A percentile compares a stretch with the other conserved stretches of the same genome.
phyloP scores from a whole-genome alignment of 2,797 vertebrate species.

The Peromyscus melanophrys region DNA sequence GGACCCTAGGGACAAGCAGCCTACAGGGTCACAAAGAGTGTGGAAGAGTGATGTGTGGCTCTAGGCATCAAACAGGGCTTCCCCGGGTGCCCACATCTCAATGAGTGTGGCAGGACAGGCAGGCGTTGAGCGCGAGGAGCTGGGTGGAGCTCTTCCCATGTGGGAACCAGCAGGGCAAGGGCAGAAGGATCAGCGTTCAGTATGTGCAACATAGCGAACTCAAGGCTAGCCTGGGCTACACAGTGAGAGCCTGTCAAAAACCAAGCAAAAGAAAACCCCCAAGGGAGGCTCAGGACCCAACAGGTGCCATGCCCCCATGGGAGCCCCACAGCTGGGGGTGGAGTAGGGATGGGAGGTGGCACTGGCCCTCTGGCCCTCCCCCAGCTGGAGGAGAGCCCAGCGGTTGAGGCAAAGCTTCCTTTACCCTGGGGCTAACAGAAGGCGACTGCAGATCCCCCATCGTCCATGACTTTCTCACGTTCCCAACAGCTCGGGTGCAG shows the following conservation, averaged over 20 bases:
- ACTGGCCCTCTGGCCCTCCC: neutral
- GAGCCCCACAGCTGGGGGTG: no score
- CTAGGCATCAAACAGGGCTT: neutral
- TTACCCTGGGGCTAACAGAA: slow-evolving; percentile 21
- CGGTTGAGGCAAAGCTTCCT: neutral
- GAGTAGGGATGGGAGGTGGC: neutral
- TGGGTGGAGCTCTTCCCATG: no score
- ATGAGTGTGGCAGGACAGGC: neutral
- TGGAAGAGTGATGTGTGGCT: neutral
- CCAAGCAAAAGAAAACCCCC: neutral
- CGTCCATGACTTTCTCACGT: accelerated
- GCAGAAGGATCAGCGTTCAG: neutral
- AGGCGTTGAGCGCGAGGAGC: neutral
- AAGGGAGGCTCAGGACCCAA: no score
- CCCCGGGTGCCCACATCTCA: neutral
- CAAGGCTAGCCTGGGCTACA: neutral
- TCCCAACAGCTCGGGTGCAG: neutral
- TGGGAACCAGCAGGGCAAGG: neutral
- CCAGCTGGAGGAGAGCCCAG: neutral
- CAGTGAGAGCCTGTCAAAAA: neutral
- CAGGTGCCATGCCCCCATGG: neutral
- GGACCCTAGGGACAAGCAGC: neutral
- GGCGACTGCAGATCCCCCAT: neutral
- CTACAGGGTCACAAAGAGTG: neutral
- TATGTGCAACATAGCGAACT: neutral